Base-by-base conservation (phyloP, 2,888 invertebrate genomes). In the Chloromyia formosa region DNA sequence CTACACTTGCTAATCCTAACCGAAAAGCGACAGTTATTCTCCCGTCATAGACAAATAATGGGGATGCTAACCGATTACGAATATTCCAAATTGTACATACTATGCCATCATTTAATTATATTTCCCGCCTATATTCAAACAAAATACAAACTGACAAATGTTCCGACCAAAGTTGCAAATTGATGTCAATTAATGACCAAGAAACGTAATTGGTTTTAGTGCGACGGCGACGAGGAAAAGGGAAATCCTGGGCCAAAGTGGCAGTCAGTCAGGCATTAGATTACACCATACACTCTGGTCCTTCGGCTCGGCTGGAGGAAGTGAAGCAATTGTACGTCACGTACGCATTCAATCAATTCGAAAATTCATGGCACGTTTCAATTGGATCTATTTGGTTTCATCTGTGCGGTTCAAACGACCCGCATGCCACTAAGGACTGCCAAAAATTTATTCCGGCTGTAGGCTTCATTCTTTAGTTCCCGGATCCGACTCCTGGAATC, bases 311-410 rank as follows among this genome's bases (percentile, higher is more conserved):
- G 12, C 16, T 49, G 12, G 3, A 49, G 1, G 49, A 12, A 49
- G 12, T 49, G 49, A 58, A 60, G 22, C 20, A 12, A 16, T 56
- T 54, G 64, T 74, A 76, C 74, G 61, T 71, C 76, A 76, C 76
- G 76, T 76, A 76, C 76, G 74, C 74, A 74, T 71, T 58, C 72
- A 75, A 71, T 72, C 73, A 76, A 73, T 71, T 27, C 56, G 53
- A 74, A 69, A 76, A 66, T 71, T 71, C 76, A 76, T 69, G 54
- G 71, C 76, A 76, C 76, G 76, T 76, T 74, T 49, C 74, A 71
- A 76, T 76, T 74, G 76, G 76, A 74, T 76, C 60, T 72, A 76
- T 76, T 76, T 76, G 76, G 76, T 75, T 68, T 75, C 75, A 75
- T 75, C 73, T 75, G 69, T 62, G 61, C 69, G 69, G 22, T 53